phyloP scores from a whole-genome alignment of 2,888 invertebrate species.

The Xanthia togata region DNA sequence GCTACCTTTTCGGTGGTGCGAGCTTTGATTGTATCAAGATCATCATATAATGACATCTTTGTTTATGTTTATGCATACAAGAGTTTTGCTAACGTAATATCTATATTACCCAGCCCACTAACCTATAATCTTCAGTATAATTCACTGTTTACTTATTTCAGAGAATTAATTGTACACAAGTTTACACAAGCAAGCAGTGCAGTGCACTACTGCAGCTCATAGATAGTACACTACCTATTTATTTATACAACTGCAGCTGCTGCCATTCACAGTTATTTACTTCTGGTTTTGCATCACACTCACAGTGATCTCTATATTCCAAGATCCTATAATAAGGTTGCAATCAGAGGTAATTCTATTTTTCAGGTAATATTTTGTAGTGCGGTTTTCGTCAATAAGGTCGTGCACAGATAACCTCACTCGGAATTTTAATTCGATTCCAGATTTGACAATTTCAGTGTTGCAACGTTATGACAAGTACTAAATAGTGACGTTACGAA shows the following conservation, averaged over 20 bases:
- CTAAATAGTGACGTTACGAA: too few species aligned
- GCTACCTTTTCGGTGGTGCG: conserved; percentile 95
- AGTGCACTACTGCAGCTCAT: background rate
- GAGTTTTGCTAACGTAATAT: background rate
- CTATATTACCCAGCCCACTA: background rate
- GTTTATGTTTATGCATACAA: conserved; percentile 25
- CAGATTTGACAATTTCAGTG: too few species aligned
- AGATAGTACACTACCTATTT: too few species aligned
- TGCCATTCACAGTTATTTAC: background rate
- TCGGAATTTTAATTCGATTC: too few species aligned
- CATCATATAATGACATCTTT: conserved; percentile 97
- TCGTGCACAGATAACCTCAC: too few species aligned
- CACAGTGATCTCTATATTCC: background rate
- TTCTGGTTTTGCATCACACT: background rate
- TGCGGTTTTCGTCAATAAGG: background rate
- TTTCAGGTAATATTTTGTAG: background rate
- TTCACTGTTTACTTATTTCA: background rate
- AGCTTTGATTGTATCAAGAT: conserved; percentile 95
- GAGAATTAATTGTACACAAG: background rate
- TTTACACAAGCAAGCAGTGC: background rate
- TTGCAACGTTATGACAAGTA: too few species aligned
- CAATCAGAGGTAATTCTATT: background rate
- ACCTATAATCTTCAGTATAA: background rate
- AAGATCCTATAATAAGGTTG: background rate
- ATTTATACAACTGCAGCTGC: too few species aligned